phyloP scores from a whole-genome alignment of 2,888 invertebrate species.

The Aporophyla lueneburgensis region DNA sequence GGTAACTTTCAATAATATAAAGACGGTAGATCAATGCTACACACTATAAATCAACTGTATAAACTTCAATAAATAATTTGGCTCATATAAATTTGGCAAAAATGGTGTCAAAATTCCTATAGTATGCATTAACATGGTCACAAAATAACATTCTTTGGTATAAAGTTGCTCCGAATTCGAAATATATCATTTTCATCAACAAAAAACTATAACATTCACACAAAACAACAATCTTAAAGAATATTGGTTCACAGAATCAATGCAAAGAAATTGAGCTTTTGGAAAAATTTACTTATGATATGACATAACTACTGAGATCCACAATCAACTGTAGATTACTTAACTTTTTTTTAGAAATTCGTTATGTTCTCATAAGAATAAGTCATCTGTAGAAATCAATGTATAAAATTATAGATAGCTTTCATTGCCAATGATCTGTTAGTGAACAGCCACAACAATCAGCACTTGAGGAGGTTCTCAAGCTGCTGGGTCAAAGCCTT shows the following conservation, averaged over 20 bases:
- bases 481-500: neutral
- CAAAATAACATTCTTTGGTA: conserved; percentile 64
- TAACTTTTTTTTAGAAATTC: conserved; percentile 71
- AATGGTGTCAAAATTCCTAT: conserved; percentile 29
- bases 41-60: conserved; percentile 40
- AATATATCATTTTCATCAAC: conserved; percentile 41
- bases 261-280: conserved; percentile 71
- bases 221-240: conserved; percentile 82
- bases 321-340: conserved; percentile 90
- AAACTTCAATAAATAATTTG: conserved; percentile 61
- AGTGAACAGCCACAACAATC: neutral
- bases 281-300: conserved; percentile 79
- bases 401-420: conserved; percentile 26
- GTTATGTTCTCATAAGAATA: conserved; percentile 11
- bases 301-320: conserved; percentile 88
- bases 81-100: conserved; percentile 63
- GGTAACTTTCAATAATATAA: conserved; percentile 42
- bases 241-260: conserved; percentile 81
- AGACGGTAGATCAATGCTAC: conserved; percentile 50
- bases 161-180: conserved; percentile 48
- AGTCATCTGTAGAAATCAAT: conserved; percentile 13
- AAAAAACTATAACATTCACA: conserved; percentile 71
- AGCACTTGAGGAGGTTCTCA: neutral
- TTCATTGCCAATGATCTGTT: neutral
- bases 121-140: conserved; percentile 35